phyloP scores from a whole-genome alignment of 2,888 invertebrate species.

The Pardosa pseudoannulata region DNA sequence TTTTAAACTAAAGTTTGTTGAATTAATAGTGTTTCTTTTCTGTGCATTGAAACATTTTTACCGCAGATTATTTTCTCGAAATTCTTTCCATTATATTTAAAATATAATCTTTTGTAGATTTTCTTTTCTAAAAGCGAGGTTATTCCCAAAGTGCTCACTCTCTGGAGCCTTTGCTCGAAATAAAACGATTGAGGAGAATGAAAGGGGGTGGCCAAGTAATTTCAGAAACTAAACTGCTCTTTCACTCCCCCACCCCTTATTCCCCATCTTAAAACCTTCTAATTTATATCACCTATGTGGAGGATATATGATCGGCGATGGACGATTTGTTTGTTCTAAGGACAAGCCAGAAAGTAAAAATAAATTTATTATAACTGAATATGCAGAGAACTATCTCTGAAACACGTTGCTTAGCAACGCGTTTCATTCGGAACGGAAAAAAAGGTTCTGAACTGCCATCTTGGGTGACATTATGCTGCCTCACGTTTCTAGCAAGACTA shows the following conservation, averaged over 20 bases:
- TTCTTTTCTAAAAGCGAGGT: no score
- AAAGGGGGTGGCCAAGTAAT: constrained; percentile 27
- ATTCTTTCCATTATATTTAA: no score
- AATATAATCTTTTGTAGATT: no score
- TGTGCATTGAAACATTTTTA: no score
- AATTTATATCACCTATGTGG: constrained; percentile 45
- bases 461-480: constrained; percentile 66
- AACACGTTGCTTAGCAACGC: constrained; percentile 55
- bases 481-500: constrained; percentile 52
- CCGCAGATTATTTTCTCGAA: no score
- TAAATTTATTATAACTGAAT: constrained; percentile 69
- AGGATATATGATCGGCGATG: constrained; percentile 18
- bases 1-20: no score
- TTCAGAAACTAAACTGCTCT: constrained; percentile 17
- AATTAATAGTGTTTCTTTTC: no score
- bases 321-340: constrained; percentile 62
- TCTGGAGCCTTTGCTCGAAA: no score
- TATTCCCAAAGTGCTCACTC: no score
- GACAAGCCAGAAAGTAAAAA: constrained; percentile 31
- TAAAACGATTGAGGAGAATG: not conserved
- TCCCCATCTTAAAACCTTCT: constrained; percentile 5
- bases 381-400: constrained; percentile 40
- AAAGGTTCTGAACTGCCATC: constrained; percentile 59
- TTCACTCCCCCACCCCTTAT: not conserved
- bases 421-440: constrained; percentile 41